A percentile compares a stretch with the other conserved stretches of the same genome.
These are phyloP conservation scores for Parnassius glacialis DNA, from an alignment of 2,888 invertebrate genomes.

Conservation along the genomic window DNA sequence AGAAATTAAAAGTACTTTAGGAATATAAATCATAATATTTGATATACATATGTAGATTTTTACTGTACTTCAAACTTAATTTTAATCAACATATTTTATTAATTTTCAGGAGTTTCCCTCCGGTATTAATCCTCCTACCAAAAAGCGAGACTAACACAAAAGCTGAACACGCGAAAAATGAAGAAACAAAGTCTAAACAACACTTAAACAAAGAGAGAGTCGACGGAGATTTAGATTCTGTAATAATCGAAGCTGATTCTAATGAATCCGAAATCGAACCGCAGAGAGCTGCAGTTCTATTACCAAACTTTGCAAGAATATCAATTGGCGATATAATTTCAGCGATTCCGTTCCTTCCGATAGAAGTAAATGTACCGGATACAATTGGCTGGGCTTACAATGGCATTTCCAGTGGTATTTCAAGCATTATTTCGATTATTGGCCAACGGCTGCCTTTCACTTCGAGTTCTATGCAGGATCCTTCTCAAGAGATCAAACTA, in stretches of 20 bases:
- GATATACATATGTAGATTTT: too few relatives aligned
- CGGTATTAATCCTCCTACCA: slow-evolving; percentile 52
- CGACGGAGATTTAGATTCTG: slow-evolving; percentile 51
- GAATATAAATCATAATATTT: too few relatives aligned
- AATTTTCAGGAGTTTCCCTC: slow-evolving; percentile 42
- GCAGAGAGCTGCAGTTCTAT: slow-evolving; percentile 41
- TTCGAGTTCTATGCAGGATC: slow-evolving; percentile 24
- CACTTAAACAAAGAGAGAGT: slow-evolving; percentile 35
- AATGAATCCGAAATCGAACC: slow-evolving; percentile 33
- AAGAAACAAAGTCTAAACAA: slow-evolving; percentile 5
- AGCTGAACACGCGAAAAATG: slow-evolving; percentile 29
- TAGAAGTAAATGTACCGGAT: slow-evolving; percentile 84
- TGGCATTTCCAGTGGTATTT: slow-evolving; percentile 48
- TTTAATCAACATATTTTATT: neutral
- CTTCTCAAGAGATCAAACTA: slow-evolving; percentile 33
- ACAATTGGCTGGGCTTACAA: slow-evolving; percentile 68
- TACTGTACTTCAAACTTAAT: too few relatives aligned
- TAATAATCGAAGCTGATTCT: slow-evolving; percentile 52
- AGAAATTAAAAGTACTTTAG: too few relatives aligned
- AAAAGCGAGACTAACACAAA: slow-evolving; percentile 29
- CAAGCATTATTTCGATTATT: slow-evolving; percentile 53
- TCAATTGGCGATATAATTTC: slow-evolving; percentile 73
- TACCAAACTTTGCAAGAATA: slow-evolving; percentile 46
- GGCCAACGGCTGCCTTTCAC: slow-evolving; percentile 50
- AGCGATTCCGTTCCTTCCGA: slow-evolving; percentile 79